Base-by-base conservation (phyloP, 2,888 invertebrate genomes). In the Leptothorax acervorum region DNA sequence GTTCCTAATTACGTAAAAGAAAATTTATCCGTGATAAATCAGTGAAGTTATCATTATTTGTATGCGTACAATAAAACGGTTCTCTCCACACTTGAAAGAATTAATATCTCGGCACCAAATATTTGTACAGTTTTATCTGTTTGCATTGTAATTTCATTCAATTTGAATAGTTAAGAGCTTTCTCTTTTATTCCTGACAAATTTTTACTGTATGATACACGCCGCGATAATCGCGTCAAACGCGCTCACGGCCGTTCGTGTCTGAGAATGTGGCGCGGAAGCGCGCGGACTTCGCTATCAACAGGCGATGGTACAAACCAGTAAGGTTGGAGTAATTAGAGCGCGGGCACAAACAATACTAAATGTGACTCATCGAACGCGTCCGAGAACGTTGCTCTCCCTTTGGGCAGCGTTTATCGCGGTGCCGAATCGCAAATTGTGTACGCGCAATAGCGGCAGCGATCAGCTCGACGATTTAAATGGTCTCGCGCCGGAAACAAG, bases 381-480 rank as follows among this genome's bases (percentile, higher is more conserved):
- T 48, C 31, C 60, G 81, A 82, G 86, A 87, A 86, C 84, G 73
- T 87, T 89, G 86, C 82, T 88, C 86, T 87, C 81, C 89, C 88
- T 91, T 91, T 70, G 51, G 86, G 60, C 62, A 39, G 39, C 45
- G 39, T 73, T 79, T 82, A 83, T 85, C 73, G 55, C 70, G 68
- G 83, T 82, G 87, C 85, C 12, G 18, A 78, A 66, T 66, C 12
- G 42, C n/a, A 35, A 78, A 66, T 75, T 51, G 2, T 12, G 2
- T 12, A 28, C n/a, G 23, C 39, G 12, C 66, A 12, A 35, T n/a
- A n/a, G 4, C 28, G 28, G 45, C 39, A 6, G 15, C 53, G 28
- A 45, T 31, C 9, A 11, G 48, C 60, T 31, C 42, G 45, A 0
- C 35, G 48, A 78, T 65, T 65, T 42, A 76, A 76, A 76, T n/a